These are phyloP conservation scores for Dasyurus viverrinus DNA, from an alignment of 2,113 vertebrate genomes.

Conservation along the genomic window DNA sequence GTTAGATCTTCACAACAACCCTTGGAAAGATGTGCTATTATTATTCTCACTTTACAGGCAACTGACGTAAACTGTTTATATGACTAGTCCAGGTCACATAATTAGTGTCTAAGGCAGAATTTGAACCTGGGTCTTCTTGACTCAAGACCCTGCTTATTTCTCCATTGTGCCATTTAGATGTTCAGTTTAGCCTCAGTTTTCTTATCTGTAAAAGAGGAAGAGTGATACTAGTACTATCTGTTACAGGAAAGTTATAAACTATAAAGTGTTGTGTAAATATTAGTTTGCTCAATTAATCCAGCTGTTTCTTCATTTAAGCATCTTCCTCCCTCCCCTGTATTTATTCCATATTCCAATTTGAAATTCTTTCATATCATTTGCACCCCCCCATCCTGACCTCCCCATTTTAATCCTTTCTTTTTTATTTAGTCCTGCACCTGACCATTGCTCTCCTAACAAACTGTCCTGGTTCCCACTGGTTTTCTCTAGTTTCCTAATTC, in stretches of 20 bases:
- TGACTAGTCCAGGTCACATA: neutral
- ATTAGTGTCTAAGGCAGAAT: neutral
- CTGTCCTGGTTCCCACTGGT: too few relatives aligned
- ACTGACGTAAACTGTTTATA: neutral
- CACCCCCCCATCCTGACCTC: too few relatives aligned
- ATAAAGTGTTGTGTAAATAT: neutral
- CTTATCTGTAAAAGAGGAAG: neutral
- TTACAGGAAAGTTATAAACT: neutral
- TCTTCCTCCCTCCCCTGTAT: neutral
- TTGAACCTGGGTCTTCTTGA: neutral
- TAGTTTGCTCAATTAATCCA: neutral
- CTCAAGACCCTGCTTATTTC: neutral
- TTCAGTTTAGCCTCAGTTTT: neutral
- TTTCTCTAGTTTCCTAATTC: too few relatives aligned
- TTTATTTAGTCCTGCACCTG: too few relatives aligned
- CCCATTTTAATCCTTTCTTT: too few relatives aligned
- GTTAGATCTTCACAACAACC: neutral
- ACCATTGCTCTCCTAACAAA: too few relatives aligned
- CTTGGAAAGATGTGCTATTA: neutral
- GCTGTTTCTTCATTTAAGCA: neutral
- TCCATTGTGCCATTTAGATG: neutral
- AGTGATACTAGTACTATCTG: neutral
- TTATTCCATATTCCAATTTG: neutral
- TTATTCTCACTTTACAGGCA: neutral
- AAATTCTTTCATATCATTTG: neutral